A percentile compares a stretch with the other conserved stretches of the same genome.
Evolutionary conservation across 1,140 invertebrate species (phyloP).

Genomic region (Bombus cullumanus): DNA sequence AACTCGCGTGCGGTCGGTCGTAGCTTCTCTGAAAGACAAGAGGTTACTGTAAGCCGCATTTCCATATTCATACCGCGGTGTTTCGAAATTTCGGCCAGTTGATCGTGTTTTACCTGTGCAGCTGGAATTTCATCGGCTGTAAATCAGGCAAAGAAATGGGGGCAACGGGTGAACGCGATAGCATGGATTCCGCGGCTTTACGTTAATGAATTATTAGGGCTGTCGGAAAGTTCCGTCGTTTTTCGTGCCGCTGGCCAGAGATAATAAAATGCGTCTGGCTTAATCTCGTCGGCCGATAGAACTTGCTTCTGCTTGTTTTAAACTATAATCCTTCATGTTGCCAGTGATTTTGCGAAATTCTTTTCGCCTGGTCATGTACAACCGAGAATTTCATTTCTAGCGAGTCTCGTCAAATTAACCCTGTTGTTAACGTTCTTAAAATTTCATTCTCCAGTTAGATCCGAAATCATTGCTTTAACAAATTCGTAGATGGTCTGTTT

Average conservation of each 20-base stretch:
- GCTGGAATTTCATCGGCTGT: slow-evolving; percentile 31
- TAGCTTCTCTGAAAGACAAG: background rate
- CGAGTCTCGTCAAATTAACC: background rate
- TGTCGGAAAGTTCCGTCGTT: slow-evolving; percentile 34
- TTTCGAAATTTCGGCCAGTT: slow-evolving; percentile 15
- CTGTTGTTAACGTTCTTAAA: background rate
- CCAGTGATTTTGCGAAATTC: background rate
- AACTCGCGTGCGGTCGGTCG: background rate
- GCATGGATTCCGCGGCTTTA: slow-evolving; percentile 18
- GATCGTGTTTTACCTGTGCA: slow-evolving; percentile 13
- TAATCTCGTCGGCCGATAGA: background rate
- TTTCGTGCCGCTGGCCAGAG: slow-evolving; percentile 23
- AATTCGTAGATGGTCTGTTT: background rate
- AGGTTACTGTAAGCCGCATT: background rate
- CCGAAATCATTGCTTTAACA: background rate
- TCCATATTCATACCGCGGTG: background rate
- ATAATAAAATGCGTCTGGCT: slow-evolving; percentile 38
- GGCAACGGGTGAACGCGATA: slow-evolving; percentile 17
- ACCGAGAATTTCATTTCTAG: background rate
- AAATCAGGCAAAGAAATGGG: slow-evolving; percentile 45
- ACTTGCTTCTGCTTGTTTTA: slow-evolving; percentile 23
- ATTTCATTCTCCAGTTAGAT: background rate
- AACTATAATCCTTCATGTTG: background rate
- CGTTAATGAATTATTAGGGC: slow-evolving; percentile 35
- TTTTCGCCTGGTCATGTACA: background rate